Percentiles rank a stretch among this genome's conserved stretches.
phyloP scores from a whole-genome alignment of 2,113 vertebrate genomes.

The Cyprinodon variegatus region DNA sequence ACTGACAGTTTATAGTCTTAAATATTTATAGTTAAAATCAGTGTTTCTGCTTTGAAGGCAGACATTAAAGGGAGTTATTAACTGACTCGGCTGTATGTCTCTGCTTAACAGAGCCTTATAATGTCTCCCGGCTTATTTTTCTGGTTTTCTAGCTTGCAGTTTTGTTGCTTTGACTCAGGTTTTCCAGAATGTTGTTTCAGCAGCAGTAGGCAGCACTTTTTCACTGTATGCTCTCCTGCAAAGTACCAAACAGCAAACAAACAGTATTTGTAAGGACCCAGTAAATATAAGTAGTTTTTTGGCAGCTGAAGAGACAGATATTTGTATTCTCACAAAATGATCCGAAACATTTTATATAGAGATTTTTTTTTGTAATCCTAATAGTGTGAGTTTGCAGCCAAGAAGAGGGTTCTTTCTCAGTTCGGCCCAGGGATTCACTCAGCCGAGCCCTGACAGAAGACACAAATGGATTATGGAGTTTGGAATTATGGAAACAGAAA shows the following conservation, averaged over 20 bases:
- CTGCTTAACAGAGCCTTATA: conserved; percentile 4
- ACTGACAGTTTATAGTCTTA: conserved; percentile 30
- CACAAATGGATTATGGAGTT: conserved; percentile 66
- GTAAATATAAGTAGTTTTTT: conserved; percentile 1
- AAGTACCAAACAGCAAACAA: conserved; percentile 4
- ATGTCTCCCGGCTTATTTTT: conserved; percentile 11
- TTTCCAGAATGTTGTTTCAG: conserved; percentile 12
- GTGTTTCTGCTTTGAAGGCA: conserved; percentile 21
- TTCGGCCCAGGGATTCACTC: conserved; percentile 44
- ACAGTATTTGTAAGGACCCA: background rate
- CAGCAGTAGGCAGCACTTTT: background rate
- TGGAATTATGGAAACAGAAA: conserved; percentile 72
- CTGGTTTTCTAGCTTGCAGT: conserved; percentile 5
- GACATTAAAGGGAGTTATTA: conserved; percentile 15
- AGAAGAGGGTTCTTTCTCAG: conserved; percentile 50
- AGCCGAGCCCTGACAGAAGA: conserved; percentile 43
- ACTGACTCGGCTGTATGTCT: background rate
- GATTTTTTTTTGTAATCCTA: conserved; percentile 21
- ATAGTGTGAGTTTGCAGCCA: conserved; percentile 33
- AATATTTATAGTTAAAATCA: conserved; percentile 35
- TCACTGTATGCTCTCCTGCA: conserved; percentile 1
- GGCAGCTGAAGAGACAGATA: conserved; percentile 3
- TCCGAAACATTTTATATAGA: conserved; percentile 4
- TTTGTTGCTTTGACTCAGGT: background rate
- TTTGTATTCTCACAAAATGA: background rate